Conservation (phyloP, 2,113 vertebrate genomes). For the Anguilla rostrata region DNA sequence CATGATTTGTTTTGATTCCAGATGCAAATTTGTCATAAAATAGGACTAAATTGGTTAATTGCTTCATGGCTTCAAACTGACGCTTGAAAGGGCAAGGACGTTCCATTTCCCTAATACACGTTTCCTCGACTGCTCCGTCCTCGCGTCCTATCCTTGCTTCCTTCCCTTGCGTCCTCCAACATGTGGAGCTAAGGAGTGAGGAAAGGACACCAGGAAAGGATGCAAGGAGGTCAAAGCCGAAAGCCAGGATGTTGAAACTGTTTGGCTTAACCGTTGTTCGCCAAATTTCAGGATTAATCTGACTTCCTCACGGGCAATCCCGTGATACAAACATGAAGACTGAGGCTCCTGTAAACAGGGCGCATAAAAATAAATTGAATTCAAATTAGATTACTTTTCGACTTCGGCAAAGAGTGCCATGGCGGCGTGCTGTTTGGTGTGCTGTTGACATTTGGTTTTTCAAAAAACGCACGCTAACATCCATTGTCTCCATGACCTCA, state of each 20-base stretch:
- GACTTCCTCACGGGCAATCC: no score
- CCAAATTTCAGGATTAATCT: neutral
- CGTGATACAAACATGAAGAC: neutral
- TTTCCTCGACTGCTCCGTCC: no score
- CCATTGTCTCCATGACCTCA: neutral
- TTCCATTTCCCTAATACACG: no score
- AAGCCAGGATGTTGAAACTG: neutral
- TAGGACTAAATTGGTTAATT: no score
- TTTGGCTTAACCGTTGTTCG: neutral
- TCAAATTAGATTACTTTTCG: constrained; percentile 2
- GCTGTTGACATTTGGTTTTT: neutral
- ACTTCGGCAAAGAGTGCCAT: neutral
- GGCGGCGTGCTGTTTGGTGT: neutral
- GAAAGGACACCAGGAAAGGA: no score
- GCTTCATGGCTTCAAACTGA: no score
- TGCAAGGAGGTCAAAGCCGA: no score
- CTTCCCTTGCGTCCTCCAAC: no score
- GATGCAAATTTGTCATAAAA: neutral
- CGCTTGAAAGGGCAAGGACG: no score
- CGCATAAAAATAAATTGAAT: neutral
- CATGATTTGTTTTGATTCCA: neutral
- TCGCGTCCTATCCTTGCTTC: no score
- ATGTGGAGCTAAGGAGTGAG: no score
- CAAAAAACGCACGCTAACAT: neutral
- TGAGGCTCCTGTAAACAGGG: neutral